A percentile compares a stretch with the other conserved stretches of the same genome.
These are phyloP conservation scores for Dioctria rufipes DNA, from an alignment of 2,888 invertebrate genomes.

Conservation along the genomic window DNA sequence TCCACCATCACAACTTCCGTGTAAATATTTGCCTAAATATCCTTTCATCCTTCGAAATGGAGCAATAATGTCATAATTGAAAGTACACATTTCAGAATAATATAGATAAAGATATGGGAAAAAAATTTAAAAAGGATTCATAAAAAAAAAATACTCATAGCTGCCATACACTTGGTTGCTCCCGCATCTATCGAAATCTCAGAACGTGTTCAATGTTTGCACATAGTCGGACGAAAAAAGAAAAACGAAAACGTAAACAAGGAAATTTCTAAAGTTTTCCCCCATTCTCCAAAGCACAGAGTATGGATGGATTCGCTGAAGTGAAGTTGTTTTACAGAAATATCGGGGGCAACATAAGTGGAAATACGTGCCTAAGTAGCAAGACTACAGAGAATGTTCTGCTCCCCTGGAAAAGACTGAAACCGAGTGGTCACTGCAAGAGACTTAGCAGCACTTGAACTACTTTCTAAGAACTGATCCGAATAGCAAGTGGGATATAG, in stretches of 20 bases:
- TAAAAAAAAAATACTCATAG: neutral
- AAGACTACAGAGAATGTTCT: neutral
- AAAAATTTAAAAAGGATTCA: slow-evolving; percentile 28
- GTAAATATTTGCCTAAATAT: slow-evolving; percentile 39
- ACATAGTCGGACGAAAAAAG: slow-evolving; percentile 17
- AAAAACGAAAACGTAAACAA: slow-evolving; percentile 38
- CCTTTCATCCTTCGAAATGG: slow-evolving; percentile 40
- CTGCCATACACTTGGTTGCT: slow-evolving; percentile 23
- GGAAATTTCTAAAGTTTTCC: slow-evolving; percentile 39
- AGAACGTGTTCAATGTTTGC: slow-evolving; percentile 46
- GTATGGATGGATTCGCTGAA: slow-evolving; percentile 5
- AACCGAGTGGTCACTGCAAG: slow-evolving; percentile 50
- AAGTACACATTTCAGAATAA: slow-evolving; percentile 36
- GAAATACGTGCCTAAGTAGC: slow-evolving; percentile 46
- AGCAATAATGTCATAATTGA: slow-evolving; percentile 49
- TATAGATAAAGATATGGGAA: neutral
- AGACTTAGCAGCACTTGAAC: slow-evolving; percentile 43
- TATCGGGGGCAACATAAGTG: slow-evolving; percentile 36
- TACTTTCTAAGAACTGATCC: slow-evolving; percentile 42
- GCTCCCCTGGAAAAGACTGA: slow-evolving; percentile 9
- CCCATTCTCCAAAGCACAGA: slow-evolving; percentile 10
- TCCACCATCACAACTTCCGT: neutral
- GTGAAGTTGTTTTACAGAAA: slow-evolving; percentile 33
- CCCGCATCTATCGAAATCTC: slow-evolving; percentile 9
- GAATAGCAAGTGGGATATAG: slow-evolving; percentile 35